These are phyloP conservation scores for Morone saxatilis DNA, from an alignment of 2,113 vertebrate genomes.

Conservation along the genomic window DNA sequence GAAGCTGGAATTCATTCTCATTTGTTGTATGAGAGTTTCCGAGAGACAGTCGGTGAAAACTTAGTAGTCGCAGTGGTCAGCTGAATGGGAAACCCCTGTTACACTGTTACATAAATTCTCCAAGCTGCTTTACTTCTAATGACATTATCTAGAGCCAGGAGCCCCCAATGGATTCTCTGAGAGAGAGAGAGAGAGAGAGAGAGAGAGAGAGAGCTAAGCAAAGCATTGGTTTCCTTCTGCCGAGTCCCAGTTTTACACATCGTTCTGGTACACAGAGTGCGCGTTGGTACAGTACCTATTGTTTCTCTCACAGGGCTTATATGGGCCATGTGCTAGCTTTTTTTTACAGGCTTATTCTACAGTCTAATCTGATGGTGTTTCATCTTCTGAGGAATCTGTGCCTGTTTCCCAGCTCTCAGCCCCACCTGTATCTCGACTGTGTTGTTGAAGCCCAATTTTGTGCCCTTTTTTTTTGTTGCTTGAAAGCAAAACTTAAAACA, in stretches of 20 bases:
- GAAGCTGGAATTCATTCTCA: too few relatives aligned
- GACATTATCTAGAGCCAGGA: constrained; percentile 73
- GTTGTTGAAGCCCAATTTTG: background rate
- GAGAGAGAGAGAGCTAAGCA: constrained; percentile 34
- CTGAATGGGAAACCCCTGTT: constrained; percentile 67
- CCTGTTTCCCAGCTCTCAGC: background rate
- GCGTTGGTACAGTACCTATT: constrained; percentile 44
- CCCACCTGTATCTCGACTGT: background rate
- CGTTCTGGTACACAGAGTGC: constrained; percentile 32
- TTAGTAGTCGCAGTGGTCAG: constrained; percentile 22
- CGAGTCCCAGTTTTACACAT: constrained; percentile 66
- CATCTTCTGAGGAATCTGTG: constrained; percentile 13
- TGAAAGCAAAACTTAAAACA: background rate
- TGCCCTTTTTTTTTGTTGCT: background rate
- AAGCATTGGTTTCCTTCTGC: constrained; percentile 56
- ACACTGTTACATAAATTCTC: constrained; percentile 50
- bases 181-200: constrained; percentile 27
- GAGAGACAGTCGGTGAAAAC: background rate
- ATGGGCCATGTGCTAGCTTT: constrained; percentile 48
- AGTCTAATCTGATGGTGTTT: constrained; percentile 19
- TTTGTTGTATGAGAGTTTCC: too few relatives aligned
- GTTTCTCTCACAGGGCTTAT: constrained; percentile 50
- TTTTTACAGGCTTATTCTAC: constrained; percentile 8
- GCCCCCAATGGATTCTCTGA: constrained; percentile 63
- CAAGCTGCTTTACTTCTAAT: constrained; percentile 70